Evolutionary conservation across 2,888 invertebrate genomes (phyloP).

Genomic region (Minunthozetes semirufus): DNA sequence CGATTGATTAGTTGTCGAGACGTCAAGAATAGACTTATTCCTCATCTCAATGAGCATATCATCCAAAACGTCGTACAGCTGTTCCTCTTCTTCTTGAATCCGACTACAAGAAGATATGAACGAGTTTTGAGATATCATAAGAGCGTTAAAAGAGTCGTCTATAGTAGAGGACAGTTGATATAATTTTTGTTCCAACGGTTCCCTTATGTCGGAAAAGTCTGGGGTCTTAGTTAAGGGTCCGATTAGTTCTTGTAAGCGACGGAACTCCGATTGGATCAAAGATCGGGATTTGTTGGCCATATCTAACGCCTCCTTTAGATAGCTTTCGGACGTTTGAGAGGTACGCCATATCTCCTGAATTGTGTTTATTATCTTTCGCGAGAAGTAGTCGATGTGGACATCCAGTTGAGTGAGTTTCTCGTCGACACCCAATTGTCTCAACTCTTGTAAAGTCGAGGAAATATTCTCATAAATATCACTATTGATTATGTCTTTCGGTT

Average conservation of each 20-base stretch:
- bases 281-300: constrained; percentile 54
- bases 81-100: constrained; percentile 60
- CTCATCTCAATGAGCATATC: constrained; percentile 59
- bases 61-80: constrained; percentile 58
- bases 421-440: constrained; percentile 30
- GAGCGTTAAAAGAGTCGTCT: constrained; percentile 46
- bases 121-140: constrained; percentile 58
- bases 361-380: constrained; percentile 57
- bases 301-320: constrained; percentile 54
- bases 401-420: constrained; percentile 42
- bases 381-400: constrained; percentile 41
- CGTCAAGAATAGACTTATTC: constrained; percentile 53
- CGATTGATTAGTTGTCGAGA: constrained; percentile 33
- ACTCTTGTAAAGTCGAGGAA: background rate
- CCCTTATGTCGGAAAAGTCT: constrained; percentile 38
- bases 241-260: constrained; percentile 42
- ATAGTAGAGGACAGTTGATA: constrained; percentile 41
- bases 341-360: constrained; percentile 59
- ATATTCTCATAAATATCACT: constrained; percentile 8
- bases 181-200: constrained; percentile 40
- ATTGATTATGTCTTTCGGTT: background rate
- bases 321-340: constrained; percentile 49
- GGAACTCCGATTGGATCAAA: constrained; percentile 52
- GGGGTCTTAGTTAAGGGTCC: constrained; percentile 39
- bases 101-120: constrained; percentile 62